A percentile compares a stretch with the other conserved stretches of the same genome.
Conservation (phyloP, 2,888 invertebrate genomes). For the Cyaniris semiargus region DNA sequence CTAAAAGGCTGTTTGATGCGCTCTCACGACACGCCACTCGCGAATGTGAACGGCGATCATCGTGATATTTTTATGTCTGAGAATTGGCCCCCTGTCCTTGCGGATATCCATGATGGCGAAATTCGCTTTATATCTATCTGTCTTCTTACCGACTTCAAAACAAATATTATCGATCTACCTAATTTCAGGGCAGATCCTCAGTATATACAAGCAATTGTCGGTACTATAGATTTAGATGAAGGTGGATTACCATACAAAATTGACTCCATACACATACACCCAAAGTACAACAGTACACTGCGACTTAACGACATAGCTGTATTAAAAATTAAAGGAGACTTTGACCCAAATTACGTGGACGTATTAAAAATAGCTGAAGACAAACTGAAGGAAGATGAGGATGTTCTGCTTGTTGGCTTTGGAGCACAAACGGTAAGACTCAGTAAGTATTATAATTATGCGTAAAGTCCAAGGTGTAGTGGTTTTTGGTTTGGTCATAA, state of each 20-base stretch:
- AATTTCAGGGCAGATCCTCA: conserved; percentile 54
- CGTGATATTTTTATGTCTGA: too few relatives aligned
- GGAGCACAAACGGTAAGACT: conserved; percentile 59
- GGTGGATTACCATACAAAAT: conserved; percentile 55
- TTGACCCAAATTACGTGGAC: conserved; percentile 51
- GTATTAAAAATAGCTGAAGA: conserved; percentile 49
- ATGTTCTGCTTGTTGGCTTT: conserved; percentile 61
- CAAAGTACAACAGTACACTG: conserved; percentile 51
- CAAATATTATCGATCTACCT: neutral
- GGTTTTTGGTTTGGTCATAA: too few relatives aligned
- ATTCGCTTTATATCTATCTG: too few relatives aligned
- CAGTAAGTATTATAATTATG: neutral
- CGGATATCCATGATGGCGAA: too few relatives aligned
- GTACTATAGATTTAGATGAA: conserved; percentile 60
- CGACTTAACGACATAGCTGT: conserved; percentile 65
- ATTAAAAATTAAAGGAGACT: conserved; percentile 52
- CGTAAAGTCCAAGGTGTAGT: neutral
- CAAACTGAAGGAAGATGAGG: conserved; percentile 56
- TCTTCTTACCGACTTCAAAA: too few relatives aligned
- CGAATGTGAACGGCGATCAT: too few relatives aligned
- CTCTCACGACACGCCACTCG: too few relatives aligned
- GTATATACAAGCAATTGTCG: conserved; percentile 60
- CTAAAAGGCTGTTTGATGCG: too few relatives aligned
- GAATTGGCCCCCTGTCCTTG: too few relatives aligned
- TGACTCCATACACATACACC: conserved; percentile 51